Evolutionary conservation across 2,113 vertebrate genomes (phyloP), one percentile per base, ranked within the genome.

Genomic region (Plestiodon gilberti): DNA sequence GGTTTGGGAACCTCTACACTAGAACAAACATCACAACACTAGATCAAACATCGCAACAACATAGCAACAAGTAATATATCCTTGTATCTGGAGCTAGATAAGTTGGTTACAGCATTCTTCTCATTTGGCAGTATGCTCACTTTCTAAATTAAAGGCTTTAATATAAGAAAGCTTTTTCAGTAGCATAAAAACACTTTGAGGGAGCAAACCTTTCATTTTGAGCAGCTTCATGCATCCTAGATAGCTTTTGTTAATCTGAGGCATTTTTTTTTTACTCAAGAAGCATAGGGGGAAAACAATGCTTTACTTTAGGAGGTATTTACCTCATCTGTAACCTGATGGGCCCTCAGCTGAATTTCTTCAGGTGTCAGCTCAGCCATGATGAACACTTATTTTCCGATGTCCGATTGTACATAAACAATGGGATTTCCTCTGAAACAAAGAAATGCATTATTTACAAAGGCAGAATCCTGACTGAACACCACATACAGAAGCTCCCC

Each of bases 271-370:
- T 87, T 43, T 55, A n/a, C 57, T 52, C 1, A 3, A 71, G 3
- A 81, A 52, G 3, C 55, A 23, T 23, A 61, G 13, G 28, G 14
- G 20, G 11, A 78, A n/a, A 23, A 70, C 2, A 64, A 65, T 18
- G 33, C 33, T 76, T 40, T 28, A 57, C 28, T 30, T 89, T 10
- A 67, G 77, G 3, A 84, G 90, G 55, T 2, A 87, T 55, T 94
- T 96, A 99, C 99, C 97, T 99, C 99, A 94, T 99, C 98, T 0
- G 99, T 99, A 95, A 99, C 95, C 91, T 99, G 97, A 95, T 99
- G 96, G 92, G 98, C 98, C 89, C 93, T 96, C 71, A 95, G 77
- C 64, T 98, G 96, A 73, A 99, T 98, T 88, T 99, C 97, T 91
- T 99, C 98, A 92, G 97, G 89, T 0, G 97, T 95, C 87, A 98